Base-by-base conservation (phyloP, 2,113 vertebrate genomes). In the Cavia porcellus region DNA sequence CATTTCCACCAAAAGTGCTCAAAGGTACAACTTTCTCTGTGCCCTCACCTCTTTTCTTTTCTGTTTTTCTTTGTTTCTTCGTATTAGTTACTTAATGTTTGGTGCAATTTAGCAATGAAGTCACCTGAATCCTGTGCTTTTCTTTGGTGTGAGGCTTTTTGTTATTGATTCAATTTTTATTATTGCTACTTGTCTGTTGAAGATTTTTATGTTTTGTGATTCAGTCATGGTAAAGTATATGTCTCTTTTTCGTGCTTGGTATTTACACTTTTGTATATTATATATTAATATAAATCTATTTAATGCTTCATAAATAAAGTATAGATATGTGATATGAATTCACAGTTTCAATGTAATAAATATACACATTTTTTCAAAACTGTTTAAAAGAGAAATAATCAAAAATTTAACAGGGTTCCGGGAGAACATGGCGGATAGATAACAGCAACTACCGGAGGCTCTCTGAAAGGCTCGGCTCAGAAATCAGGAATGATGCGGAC, bases 241-340 rank as follows among this genome's bases (percentile, higher is more conserved):
- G 14, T 66, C 20, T 45, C 35, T 59, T 45, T 30, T 3, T 72
- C n/a, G 70, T 75, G 62, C 38, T 32, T 68, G 80, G 30, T 61
- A 62, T 55, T 81, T 75, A 59, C 0, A 86, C 5, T 91, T 32
- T 90, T 2, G 50, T 2, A 1, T 64, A 20, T 25, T 86, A 52
- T n/a, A 72, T 70, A 92, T 82, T 88, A 24, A 77, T 88, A 88
- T 91, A 5, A 47, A 88, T 85, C 91, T 90, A 93, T 89, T 57
- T 70, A 55, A 83, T 47, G 5, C 22, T n/a, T 86, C 70, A 66
- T 79, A 87, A 83, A 45, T 28, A 92, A 1, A 32, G 3, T 94
- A 91, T 74, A 81, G 32, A 79, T 3, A 84, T 14, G 0, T 4
- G n/a, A 47, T 64, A 82, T 57, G 25, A 89, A 84, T 12, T 83